Conservation (phyloP, 2,113 vertebrate genomes). For the Python bivittatus region DNA sequence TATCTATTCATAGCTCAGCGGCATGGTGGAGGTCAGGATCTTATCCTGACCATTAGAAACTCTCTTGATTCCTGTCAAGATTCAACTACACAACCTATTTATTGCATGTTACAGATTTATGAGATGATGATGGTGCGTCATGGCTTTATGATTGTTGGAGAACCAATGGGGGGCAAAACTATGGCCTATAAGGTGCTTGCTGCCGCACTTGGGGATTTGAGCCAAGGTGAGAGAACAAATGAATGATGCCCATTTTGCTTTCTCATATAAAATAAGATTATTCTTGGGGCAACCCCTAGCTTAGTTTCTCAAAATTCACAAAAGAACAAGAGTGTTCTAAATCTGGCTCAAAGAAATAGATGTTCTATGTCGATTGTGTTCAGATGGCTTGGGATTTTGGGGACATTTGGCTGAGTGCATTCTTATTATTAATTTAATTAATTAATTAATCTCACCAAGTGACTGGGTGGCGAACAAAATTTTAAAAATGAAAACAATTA, state of each 20-base stretch:
- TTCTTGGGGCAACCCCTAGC: neutral
- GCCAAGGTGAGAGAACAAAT: conserved; percentile 68
- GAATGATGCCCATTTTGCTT: neutral
- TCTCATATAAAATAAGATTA: neutral
- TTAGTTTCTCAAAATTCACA: neutral
- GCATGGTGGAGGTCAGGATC: neutral
- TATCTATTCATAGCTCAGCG: neutral
- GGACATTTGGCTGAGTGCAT: too few species aligned
- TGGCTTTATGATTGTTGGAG: conserved; percentile 93
- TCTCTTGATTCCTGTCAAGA: neutral
- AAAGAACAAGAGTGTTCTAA: neutral
- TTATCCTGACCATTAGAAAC: neutral
- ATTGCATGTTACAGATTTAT: conserved; percentile 77
- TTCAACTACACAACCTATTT: neutral
- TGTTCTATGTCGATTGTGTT: too few species aligned
- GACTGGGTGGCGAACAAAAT: too few species aligned
- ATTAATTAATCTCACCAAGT: too few species aligned
- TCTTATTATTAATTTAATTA: too few species aligned
- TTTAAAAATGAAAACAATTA: too few species aligned
- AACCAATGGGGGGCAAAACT: conserved; percentile 87
- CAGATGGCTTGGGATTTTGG: too few species aligned
- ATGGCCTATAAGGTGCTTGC: conserved; percentile 87
- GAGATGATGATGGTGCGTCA: conserved; percentile 96
- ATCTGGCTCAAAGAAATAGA: neutral
- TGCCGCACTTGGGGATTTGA: conserved; percentile 81